Evolutionary conservation across 2,888 invertebrate species (phyloP).

Genomic region (Rhagium mordax): DNA sequence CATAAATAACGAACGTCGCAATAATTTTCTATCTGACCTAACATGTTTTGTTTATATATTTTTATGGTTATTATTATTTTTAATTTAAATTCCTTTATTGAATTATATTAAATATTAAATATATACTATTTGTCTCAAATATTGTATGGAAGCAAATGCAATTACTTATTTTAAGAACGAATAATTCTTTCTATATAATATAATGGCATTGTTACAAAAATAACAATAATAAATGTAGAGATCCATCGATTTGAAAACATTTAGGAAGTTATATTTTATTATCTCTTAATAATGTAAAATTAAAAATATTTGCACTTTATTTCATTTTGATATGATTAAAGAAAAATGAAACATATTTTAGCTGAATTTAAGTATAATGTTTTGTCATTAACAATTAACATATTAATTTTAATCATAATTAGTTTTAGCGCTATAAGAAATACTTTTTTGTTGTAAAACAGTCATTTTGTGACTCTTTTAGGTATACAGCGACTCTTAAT

Average conservation of each 20-base stretch:
- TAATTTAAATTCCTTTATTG: background rate
- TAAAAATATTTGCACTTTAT: too few species aligned
- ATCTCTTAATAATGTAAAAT: too few species aligned
- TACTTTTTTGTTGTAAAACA: conserved; percentile 29
- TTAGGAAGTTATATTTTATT: too few species aligned
- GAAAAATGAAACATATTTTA: background rate
- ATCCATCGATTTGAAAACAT: too few species aligned
- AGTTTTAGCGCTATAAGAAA: conserved; percentile 3
- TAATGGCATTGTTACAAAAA: too few species aligned
- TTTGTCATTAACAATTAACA: background rate
- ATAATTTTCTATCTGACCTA: background rate
- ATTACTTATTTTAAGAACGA: too few species aligned
- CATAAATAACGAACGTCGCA: background rate
- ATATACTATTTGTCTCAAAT: background rate
- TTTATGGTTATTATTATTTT: background rate
- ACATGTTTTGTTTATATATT: background rate
- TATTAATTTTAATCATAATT: background rate
- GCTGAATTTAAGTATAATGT: background rate
- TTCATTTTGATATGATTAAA: too few species aligned
- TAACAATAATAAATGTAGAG: too few species aligned
- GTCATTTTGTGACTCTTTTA: conserved; percentile 42
- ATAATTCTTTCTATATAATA: too few species aligned
- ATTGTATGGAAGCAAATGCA: too few species aligned
- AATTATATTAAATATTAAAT: background rate
- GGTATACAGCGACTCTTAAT: conserved; percentile 24